Percentiles rank a stretch among this genome's conserved stretches.
Conservation (phyloP, 2,113 vertebrate genomes). For the Callaeas wilsoni region DNA sequence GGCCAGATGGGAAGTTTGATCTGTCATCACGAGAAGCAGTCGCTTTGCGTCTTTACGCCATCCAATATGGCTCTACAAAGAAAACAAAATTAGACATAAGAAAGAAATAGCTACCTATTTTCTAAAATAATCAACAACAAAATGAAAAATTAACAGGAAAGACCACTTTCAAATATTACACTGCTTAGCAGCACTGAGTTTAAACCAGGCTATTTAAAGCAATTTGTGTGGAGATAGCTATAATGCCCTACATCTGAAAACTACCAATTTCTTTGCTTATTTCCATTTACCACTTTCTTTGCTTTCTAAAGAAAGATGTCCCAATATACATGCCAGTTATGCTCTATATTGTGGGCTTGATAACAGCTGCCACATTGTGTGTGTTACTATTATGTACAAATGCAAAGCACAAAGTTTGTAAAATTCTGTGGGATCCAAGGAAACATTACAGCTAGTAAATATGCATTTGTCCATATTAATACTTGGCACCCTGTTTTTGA, state of each 20-base stretch:
- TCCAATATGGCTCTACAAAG: slow-evolving; percentile 83
- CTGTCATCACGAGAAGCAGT: slow-evolving; percentile 94
- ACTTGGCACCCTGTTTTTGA: neutral
- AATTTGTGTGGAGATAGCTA: neutral
- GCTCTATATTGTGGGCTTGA: neutral
- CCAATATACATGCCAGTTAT: neutral
- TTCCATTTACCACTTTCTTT: neutral
- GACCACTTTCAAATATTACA: neutral
- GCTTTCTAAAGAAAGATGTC: neutral
- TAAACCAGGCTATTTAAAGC: neutral
- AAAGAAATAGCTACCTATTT: neutral
- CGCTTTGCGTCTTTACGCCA: slow-evolving; percentile 93
- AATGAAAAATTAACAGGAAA: neutral
- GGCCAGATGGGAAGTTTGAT: slow-evolving; percentile 95
- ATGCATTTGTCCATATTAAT: neutral
- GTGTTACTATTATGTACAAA: neutral
- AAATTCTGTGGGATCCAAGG: neutral
- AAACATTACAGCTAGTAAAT: neutral
- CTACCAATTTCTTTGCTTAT: neutral
- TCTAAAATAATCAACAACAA: neutral
- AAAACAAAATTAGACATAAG: slow-evolving; percentile 22
- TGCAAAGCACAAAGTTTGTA: neutral
- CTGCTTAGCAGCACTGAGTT: neutral
- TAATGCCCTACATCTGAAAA: neutral
- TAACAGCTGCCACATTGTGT: neutral